These are phyloP conservation scores for Tetranychus truncatus DNA, from an alignment of 2,888 invertebrate species.

Conservation along the genomic window DNA sequence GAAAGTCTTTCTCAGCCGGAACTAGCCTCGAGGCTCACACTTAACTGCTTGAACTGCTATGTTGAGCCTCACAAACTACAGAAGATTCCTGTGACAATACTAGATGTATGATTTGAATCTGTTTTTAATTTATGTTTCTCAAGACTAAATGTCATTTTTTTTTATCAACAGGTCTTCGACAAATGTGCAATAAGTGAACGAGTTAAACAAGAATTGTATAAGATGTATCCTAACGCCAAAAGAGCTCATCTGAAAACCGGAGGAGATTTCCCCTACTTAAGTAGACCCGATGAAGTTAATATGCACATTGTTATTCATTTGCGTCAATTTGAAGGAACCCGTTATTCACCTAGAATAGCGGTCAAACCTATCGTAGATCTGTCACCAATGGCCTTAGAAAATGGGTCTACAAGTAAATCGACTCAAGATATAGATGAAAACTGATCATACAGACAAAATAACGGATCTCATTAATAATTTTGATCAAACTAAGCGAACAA, in stretches of 20 bases:
- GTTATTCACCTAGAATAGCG: slow-evolving; percentile 17
- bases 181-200: slow-evolving; percentile 56
- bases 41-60: slow-evolving; percentile 61
- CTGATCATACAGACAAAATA: neutral
- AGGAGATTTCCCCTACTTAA: slow-evolving; percentile 75
- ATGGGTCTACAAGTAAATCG: neutral
- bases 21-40: slow-evolving; percentile 62
- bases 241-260: slow-evolving; percentile 68
- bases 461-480: too few species aligned
- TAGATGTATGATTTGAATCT: slow-evolving; percentile 45
- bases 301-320: slow-evolving; percentile 60
- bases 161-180: slow-evolving; percentile 47
- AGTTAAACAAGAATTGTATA: slow-evolving; percentile 62
- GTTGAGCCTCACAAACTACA: slow-evolving; percentile 54
- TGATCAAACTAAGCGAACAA: neutral
- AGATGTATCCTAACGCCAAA: slow-evolving; percentile 66
- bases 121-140: too few species aligned
- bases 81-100: slow-evolving; percentile 52
- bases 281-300: slow-evolving; percentile 69
- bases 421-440: slow-evolving; percentile 4
- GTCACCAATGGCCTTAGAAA: neutral
- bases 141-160: neutral
- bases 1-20: slow-evolving; percentile 63
- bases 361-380: neutral
- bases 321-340: slow-evolving; percentile 49